Percentiles rank a stretch among this genome's conserved stretches.
Evolutionary conservation across 1,140 invertebrate genomes (phyloP).

Genomic region (Drosophila nikananu): DNA sequence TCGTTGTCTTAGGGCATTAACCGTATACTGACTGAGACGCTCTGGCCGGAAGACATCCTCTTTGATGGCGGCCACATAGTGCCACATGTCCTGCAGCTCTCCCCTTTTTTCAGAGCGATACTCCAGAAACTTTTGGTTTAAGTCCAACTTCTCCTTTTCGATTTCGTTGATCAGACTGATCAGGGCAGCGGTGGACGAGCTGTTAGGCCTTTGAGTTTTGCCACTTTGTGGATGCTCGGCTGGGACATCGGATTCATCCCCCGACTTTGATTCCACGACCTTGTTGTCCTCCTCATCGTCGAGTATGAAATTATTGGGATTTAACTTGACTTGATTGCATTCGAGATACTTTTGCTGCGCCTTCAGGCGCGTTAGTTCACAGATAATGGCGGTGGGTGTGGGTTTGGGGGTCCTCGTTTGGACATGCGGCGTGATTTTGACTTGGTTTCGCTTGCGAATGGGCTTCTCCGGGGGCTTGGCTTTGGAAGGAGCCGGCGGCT

Average conservation of each 20-base stretch:
- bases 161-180: slow-evolving; percentile 65
- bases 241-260: not conserved
- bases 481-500: slow-evolving; percentile 2
- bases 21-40: slow-evolving; percentile 58
- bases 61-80: slow-evolving; percentile 58
- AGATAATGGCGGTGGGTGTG: slow-evolving; percentile 70
- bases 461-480: slow-evolving; percentile 48
- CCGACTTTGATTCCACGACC: too few relatives aligned
- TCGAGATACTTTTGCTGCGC: slow-evolving; percentile 84
- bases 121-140: slow-evolving; percentile 48
- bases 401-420: slow-evolving; percentile 12
- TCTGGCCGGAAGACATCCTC: slow-evolving; percentile 70
- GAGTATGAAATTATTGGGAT: slow-evolving; percentile 57
- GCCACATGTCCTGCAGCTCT: slow-evolving; percentile 72
- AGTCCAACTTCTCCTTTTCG: slow-evolving; percentile 53
- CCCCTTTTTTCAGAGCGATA: slow-evolving; percentile 48
- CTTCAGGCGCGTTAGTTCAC: slow-evolving; percentile 79
- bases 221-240: not conserved
- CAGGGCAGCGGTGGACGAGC: slow-evolving; percentile 39
- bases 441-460: slow-evolving; percentile 37
- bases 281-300: slow-evolving; percentile 18
- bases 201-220: slow-evolving; percentile 22
- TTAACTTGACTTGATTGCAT: slow-evolving; percentile 76
- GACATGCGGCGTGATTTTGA: not conserved
- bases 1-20: slow-evolving; percentile 62